Evolutionary conservation across 2,113 vertebrate species (phyloP), one percentile per base, ranked within the genome.

Genomic region (Paralichthys olivaceus): DNA sequence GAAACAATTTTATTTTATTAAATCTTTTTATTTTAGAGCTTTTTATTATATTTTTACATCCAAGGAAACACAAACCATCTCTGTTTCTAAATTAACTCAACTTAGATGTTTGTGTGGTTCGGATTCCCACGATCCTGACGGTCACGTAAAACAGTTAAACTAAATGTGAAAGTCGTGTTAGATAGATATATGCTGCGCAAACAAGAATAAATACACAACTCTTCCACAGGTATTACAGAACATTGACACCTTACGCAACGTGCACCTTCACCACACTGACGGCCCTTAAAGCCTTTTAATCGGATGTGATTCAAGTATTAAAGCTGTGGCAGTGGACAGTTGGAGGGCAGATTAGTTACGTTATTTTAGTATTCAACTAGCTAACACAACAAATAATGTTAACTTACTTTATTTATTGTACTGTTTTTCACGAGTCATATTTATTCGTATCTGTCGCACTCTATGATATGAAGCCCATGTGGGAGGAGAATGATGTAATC

Each of bases 271-370:
- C 29, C 15, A 14, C 4, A 29, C 0, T 45, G 61, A 23, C 19
- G 20, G 14, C 37, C 23, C 19, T 37, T 61, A 23, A 72, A 62
- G 12, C 62, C n/a, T 13, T 74, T 74, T 74, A 86, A 79, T 68
- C 26, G 37, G 60, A 80, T 62, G 71, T 57, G 4, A 70, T 57
- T 70, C 13, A 45, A 54, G 64, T 49, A 75, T 85, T 68, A 51
- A 71, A 86, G 51, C 63, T 45, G 14, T 58, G 20, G 13, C 79
- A 61, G 61, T 45, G 47, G 23, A 53, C 75, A 64, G 45, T 57
- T 72, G 61, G 32, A 11, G 4, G 2, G 2, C n/a, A 63, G 69
- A 81, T 85, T 75, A 87, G 40, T 59, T 29, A 71, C 5, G 23
- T 65, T 25, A 45, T 47, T 60, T 19, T 54, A 15, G 69, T 64